These are phyloP conservation scores for Pseudomyrmex concolor DNA, from an alignment of 1,140 invertebrate species.

Conservation along the genomic window DNA sequence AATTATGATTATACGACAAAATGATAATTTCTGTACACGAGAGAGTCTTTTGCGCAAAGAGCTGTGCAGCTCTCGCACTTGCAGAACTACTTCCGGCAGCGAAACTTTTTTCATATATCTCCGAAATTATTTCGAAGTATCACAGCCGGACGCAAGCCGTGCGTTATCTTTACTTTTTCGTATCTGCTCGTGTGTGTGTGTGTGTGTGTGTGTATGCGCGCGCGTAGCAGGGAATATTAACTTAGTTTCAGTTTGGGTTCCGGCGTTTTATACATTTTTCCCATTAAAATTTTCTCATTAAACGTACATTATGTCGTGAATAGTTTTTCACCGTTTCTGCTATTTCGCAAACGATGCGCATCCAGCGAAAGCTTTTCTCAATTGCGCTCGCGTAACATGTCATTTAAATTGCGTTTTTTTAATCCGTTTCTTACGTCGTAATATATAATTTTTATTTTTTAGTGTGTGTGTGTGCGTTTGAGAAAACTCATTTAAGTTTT, in stretches of 20 bases:
- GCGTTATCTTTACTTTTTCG: conserved; percentile 13
- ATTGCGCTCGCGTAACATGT: background rate
- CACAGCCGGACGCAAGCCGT: background rate
- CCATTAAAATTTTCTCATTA: conserved; percentile 3
- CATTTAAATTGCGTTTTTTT: background rate
- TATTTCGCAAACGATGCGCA: too few relatives aligned
- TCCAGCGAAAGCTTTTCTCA: too few relatives aligned
- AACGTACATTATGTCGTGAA: background rate
- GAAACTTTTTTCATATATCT: conserved; percentile 68
- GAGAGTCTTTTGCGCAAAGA: background rate
- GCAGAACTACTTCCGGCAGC: background rate
- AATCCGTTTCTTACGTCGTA: background rate
- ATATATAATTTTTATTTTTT: too few relatives aligned
- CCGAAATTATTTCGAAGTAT: conserved; percentile 57
- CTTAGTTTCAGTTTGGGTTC: background rate
- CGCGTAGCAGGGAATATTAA: conserved; percentile 3
- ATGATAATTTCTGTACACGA: conserved; percentile 17
- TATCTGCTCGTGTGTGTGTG: background rate
- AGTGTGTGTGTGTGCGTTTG: too few relatives aligned
- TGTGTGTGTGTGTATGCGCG: too few relatives aligned
- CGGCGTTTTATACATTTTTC: background rate
- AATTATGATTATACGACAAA: conserved; percentile 7
- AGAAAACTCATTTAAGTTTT: too few relatives aligned
- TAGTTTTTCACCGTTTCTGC: background rate
- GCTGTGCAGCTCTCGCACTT: background rate